Evolutionary conservation across 2,113 vertebrate species (phyloP), one percentile per base, ranked within the genome.

Genomic region (Atractosteus spatula): DNA sequence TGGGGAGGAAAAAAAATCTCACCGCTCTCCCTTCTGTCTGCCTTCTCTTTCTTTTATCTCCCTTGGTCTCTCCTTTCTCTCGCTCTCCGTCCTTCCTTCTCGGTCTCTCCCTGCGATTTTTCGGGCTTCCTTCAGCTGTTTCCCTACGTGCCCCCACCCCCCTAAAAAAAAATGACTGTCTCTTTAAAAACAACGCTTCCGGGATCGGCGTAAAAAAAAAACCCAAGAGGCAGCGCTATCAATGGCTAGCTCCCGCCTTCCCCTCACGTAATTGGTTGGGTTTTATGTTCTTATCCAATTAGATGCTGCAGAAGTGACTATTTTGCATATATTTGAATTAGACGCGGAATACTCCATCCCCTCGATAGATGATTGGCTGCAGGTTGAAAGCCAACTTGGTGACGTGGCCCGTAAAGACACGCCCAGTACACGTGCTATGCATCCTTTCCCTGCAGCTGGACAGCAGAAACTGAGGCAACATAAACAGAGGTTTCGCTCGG

Each of bases 391-490:
- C 12, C 10, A 65, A n/a, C 29, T 55, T 43, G 13, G 12, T 72
- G 62, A 72, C 71, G 71, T 65, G 8, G 13, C 0, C 3, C n/a
- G 43, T 29, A 12, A 43, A 69, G 76, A 64, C 54, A 79, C 89
- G 83, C 89, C 90, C 80, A 86, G 82, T 91, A 88, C 90, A 92
- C 90, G 90, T 91, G 90, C 88, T 86, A 84, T 86, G 84, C 73
- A 78, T 68, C 74, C 77, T 42, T 5, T 29, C 47, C 47, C 47
- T 10, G 47, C 5, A 10, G 47, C 47, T 10, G 47, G 47, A 10
- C 47, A 5, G 47, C 47, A 10, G 29, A 29, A 29, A 29, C 29
- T 29, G 29, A 29, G 29, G 29, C 29, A 29, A 29, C 29, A 29
- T 29, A 29, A 29, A 29, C 29, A 29, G 29, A 29, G 29, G 29